A percentile compares a stretch with the other conserved stretches of the same genome.
phyloP scores from a whole-genome alignment of 2,113 vertebrate genomes.

The Zapornia atra region DNA sequence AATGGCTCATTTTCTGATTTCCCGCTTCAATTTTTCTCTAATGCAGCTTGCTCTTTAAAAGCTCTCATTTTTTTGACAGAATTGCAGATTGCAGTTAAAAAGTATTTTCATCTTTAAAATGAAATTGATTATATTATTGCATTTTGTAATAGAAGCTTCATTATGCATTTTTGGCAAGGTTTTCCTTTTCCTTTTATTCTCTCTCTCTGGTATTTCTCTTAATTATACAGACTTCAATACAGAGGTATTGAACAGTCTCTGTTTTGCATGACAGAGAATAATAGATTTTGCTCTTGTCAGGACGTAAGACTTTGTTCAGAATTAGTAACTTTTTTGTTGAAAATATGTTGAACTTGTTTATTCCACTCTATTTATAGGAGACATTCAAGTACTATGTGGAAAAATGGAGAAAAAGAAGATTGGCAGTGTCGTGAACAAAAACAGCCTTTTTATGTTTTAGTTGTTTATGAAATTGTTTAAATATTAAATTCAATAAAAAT shows the following conservation, averaged over 20 bases:
- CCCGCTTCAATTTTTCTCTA: background rate
- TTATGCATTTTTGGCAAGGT: constrained; percentile 55
- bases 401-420: constrained; percentile 71
- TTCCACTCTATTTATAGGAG: constrained; percentile 77
- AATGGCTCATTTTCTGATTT: constrained; percentile 3
- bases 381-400: constrained; percentile 83
- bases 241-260: background rate
- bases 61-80: constrained; percentile 34
- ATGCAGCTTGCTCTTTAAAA: constrained; percentile 5
- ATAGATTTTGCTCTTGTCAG: constrained; percentile 18
- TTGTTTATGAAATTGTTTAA: constrained; percentile 56
- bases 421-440: constrained; percentile 20
- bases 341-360: constrained; percentile 25
- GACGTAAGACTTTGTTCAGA: background rate
- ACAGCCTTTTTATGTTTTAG: background rate
- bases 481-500: constrained; percentile 40
- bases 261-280: constrained; percentile 51
- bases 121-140: constrained; percentile 53
- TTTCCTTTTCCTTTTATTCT: constrained; percentile 54
- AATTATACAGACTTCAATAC: constrained; percentile 54
- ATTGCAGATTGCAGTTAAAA: constrained; percentile 40
- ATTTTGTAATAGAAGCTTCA: constrained; percentile 56
- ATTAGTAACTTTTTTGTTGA: constrained; percentile 18
- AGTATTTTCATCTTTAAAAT: constrained; percentile 44
- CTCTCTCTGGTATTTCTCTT: constrained; percentile 41